Percentiles rank a stretch among this genome's conserved stretches.
Evolutionary conservation across 2,113 vertebrate genomes (phyloP).

Genomic region (Gymnorhina tibicen): DNA sequence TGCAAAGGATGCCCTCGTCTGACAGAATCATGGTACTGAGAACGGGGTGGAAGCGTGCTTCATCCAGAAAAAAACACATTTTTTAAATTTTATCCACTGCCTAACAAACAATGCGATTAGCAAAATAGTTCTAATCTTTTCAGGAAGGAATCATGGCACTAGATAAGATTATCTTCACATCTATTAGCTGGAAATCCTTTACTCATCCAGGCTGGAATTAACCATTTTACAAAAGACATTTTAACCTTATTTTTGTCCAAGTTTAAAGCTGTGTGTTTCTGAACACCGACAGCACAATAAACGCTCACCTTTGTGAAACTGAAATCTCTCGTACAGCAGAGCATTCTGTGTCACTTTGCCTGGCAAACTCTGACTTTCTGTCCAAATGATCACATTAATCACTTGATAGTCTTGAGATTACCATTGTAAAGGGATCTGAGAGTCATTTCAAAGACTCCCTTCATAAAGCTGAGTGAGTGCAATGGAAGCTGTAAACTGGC

Average conservation of each 20-base stretch:
- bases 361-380: constrained; percentile 17
- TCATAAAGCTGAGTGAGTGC: background rate
- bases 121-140: background rate
- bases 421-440: background rate
- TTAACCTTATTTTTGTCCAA: background rate
- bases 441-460: constrained; percentile 6
- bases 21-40: background rate
- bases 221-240: background rate
- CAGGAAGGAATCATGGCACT: background rate
- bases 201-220: background rate
- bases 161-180: background rate
- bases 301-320: background rate
- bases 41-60: background rate
- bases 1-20: background rate
- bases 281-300: background rate
- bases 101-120: background rate
- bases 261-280: background rate
- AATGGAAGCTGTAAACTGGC: background rate
- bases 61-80: background rate
- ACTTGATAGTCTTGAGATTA: background rate
- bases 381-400: background rate
- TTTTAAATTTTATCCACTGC: background rate
- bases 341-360: background rate
- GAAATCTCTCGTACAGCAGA: background rate
- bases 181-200: background rate